These are phyloP conservation scores for Istiophorus platypterus DNA, from an alignment of 2,113 vertebrate genomes.

Conservation along the genomic window DNA sequence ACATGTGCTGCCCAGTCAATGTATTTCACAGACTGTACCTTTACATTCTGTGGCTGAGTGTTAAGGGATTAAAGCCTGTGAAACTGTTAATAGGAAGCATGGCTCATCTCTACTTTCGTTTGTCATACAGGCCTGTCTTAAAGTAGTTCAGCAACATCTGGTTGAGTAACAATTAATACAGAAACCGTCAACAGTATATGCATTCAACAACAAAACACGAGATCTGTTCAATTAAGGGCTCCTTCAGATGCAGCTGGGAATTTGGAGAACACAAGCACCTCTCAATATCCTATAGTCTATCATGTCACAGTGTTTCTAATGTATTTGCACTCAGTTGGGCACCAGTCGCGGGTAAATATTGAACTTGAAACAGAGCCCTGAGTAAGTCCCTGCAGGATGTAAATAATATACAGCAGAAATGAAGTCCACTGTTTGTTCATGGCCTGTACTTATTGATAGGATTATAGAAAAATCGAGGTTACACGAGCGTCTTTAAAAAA, in stretches of 20 bases:
- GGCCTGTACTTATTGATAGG: background rate
- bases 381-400: background rate
- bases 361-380: background rate
- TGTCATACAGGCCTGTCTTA: background rate
- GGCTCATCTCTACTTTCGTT: background rate
- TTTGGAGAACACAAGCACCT: too few relatives aligned
- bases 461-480: too few relatives aligned
- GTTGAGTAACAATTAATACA: too few relatives aligned
- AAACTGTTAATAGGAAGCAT: too few relatives aligned
- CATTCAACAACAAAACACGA: background rate
- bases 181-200: too few relatives aligned
- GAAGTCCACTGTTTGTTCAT: background rate
- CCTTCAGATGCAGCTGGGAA: background rate
- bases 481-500: background rate
- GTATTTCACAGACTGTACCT: too few relatives aligned
- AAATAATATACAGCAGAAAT: background rate
- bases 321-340: background rate
- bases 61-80: too few relatives aligned
- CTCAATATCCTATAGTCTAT: background rate
- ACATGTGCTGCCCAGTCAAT: background rate
- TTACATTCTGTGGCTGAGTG: too few relatives aligned
- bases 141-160: background rate
- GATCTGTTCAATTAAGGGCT: background rate
- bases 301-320: background rate
- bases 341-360: constrained; percentile 10